Evolutionary conservation across 2,113 vertebrate genomes (phyloP), one percentile per base, ranked within the genome.

Genomic region (Stomatorhinus ivindoensis): DNA sequence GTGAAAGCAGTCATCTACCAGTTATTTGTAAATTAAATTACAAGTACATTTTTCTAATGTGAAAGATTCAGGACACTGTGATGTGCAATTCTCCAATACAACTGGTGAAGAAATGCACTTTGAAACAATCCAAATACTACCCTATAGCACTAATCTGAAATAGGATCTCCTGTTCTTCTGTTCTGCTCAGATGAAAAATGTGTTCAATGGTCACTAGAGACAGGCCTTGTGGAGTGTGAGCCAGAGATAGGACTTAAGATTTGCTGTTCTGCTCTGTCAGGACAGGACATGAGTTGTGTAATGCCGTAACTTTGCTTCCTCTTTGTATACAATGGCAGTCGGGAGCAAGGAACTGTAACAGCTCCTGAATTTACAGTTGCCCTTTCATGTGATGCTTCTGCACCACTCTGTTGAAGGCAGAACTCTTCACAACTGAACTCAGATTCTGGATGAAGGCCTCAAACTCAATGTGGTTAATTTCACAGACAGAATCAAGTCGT

Each of bases 171-270:
- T 47, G 13, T 48, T 51, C n/a, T 24, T 50, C 46, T 50, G 46
- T 50, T 53, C n/a, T 39, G 47, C 27, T 35, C 82, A 46, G n/a
- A 87, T 87, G 85, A 87, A 53, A 51, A 87, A 17, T 87, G 50
- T 53, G 50, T 35, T 53, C 6, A 55, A 35, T 87, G 50, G 27
- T 84, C 21, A 84, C n/a, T 87, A 55, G 48, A 87, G 47, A 87
- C n/a, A 84, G 44, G 82, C 9, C 19, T 10, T 53, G 7, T 55
- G 15, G 85, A 53, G 9, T 86, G 47, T 47, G 83, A n/a, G 15
- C 11, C 84, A 86, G 48, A 48, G 48, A 87, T 53, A 53, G 82
- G 82, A 84, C 85, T 31, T 42, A 84, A 84, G 82, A 84, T 84
- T 84, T 84, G 82, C 82, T 46, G 82, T 47, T 44, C 82, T 84